Evolutionary conservation across 2,888 invertebrate species (phyloP).

Genomic region (Physocephala rufipes): DNA sequence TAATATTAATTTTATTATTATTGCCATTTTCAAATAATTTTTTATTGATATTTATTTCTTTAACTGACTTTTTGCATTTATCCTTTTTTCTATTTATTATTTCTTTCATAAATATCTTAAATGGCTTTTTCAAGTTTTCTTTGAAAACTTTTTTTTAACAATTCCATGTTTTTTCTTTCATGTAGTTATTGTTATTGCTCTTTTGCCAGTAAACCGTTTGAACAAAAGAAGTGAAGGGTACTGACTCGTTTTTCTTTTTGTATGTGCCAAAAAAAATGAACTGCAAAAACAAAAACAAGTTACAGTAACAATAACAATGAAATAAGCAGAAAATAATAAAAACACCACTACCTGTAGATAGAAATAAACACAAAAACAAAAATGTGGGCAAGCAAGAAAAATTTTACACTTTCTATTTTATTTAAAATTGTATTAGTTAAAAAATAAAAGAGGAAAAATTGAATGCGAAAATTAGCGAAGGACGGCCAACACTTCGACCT

Average conservation of each 20-base stretch:
- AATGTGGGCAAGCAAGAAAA: neutral
- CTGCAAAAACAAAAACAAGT: constrained; percentile 5
- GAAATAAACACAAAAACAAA: constrained; percentile 25
- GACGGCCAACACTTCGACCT: no score
- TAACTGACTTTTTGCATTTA: neutral
- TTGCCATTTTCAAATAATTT: neutral
- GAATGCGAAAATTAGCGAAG: no score
- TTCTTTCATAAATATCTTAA: no score
- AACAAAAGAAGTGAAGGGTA: constrained; percentile 6
- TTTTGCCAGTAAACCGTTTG: no score
- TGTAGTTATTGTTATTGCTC: no score
- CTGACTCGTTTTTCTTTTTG: neutral
- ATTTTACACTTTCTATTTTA: constrained; percentile 30
- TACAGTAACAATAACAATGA: constrained; percentile 9
- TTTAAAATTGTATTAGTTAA: constrained; percentile 5
- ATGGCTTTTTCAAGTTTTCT: no score
- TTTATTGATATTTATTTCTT: neutral
- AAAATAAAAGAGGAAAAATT: constrained; percentile 3
- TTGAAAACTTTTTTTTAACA: no score
- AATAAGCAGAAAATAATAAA: constrained; percentile 6
- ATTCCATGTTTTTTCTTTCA: no score
- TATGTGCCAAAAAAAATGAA: neutral
- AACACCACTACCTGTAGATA: constrained; percentile 10
- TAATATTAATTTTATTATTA: neutral
- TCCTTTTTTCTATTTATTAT: neutral